phyloP scores from a whole-genome alignment of 2,888 invertebrate species.

The Gortyna flavago region DNA sequence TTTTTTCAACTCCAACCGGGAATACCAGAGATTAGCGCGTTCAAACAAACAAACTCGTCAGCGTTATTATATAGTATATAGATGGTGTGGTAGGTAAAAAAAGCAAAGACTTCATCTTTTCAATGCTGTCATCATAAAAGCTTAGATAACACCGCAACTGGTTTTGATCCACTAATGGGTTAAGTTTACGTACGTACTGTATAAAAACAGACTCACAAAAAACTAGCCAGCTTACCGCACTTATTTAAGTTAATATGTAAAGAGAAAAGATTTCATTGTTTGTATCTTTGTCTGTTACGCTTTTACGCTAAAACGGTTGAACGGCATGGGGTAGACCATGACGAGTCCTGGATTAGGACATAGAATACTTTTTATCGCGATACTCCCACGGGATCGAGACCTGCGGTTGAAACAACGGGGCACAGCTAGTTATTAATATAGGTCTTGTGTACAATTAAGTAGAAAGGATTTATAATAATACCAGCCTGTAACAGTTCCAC shows the following conservation, averaged over 20 bases:
- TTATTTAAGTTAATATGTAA: background rate
- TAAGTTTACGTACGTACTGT: background rate
- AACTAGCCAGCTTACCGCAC: background rate
- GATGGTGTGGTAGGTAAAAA: background rate
- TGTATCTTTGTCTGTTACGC: background rate
- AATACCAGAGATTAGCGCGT: background rate
- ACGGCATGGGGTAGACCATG: too few species aligned
- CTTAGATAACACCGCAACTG: background rate
- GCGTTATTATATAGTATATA: background rate
- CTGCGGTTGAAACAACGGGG: too few species aligned
- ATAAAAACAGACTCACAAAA: background rate
- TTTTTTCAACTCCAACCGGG: background rate
- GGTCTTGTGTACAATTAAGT: too few species aligned
- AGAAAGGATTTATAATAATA: too few species aligned
- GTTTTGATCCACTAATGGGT: background rate
- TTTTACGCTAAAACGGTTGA: background rate
- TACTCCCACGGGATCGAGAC: too few species aligned
- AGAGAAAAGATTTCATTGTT: background rate
- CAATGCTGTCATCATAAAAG: background rate
- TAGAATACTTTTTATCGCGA: too few species aligned
- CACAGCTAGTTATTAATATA: too few species aligned
- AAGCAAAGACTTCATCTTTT: background rate
- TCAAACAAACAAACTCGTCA: background rate
- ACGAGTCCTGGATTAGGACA: too few species aligned
- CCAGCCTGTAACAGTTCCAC: background rate